Evolutionary conservation across 2,888 invertebrate species (phyloP).

Genomic region (Aethes cnicana): DNA sequence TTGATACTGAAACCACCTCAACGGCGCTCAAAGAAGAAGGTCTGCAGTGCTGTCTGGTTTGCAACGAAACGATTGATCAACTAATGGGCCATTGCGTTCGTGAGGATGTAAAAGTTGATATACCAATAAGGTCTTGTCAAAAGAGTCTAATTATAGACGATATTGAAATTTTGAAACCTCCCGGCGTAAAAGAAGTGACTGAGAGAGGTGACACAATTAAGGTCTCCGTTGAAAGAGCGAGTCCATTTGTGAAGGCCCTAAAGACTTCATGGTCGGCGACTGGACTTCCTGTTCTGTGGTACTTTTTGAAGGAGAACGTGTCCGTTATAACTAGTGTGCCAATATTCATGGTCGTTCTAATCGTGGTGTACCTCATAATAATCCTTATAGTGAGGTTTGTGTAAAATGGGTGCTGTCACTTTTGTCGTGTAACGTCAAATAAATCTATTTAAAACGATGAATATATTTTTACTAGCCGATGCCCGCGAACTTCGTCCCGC

Average conservation of each 20-base stretch:
- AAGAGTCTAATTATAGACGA: conserved; percentile 43
- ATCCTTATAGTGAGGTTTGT: conserved; percentile 48
- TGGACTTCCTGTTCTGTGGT: conserved; percentile 36
- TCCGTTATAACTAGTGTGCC: conserved; percentile 61
- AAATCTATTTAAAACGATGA: too few species aligned
- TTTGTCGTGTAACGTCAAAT: too few species aligned
- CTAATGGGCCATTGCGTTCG: conserved; percentile 48
- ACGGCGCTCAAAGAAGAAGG: conserved; percentile 38
- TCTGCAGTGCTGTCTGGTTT: conserved; percentile 59
- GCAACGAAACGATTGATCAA: conserved; percentile 56
- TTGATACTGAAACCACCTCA: conserved; percentile 24
- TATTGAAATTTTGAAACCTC: conserved; percentile 47
- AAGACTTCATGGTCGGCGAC: too few species aligned
- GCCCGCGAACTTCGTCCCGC: too few species aligned
- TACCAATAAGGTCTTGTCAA: conserved; percentile 28
- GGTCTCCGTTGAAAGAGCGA: conserved; percentile 37
- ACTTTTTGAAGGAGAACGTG: conserved; percentile 57
- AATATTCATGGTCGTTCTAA: conserved; percentile 53
- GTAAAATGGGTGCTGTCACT: too few species aligned
- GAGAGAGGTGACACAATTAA: conserved; percentile 42
- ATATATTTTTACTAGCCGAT: too few species aligned
- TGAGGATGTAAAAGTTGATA: conserved; percentile 35
- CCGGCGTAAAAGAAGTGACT: conserved; percentile 21
- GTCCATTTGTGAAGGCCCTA: conserved; percentile 33
- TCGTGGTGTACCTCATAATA: conserved; percentile 55